phyloP scores from a whole-genome alignment of 2,797 vertebrate species.

The Sebastes alutus region DNA sequence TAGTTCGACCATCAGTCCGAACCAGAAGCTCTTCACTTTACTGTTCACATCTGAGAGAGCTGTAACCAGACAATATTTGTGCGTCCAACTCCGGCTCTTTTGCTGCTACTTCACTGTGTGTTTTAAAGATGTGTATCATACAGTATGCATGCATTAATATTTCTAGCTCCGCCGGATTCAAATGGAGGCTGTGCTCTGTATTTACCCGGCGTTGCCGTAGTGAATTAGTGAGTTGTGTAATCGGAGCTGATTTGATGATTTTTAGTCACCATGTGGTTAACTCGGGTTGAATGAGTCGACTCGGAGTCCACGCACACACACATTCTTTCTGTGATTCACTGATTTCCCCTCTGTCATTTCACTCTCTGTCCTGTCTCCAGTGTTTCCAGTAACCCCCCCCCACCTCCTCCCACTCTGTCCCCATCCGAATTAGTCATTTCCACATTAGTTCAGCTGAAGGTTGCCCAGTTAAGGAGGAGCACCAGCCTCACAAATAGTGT shows the following conservation, averaged over 20 bases:
- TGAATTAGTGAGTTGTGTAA: background rate
- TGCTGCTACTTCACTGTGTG: background rate
- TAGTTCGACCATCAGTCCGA: background rate
- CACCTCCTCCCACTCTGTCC: background rate
- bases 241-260: background rate
- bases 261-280: background rate
- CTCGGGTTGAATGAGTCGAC: background rate
- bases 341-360: background rate
- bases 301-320: background rate
- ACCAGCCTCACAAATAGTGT: background rate
- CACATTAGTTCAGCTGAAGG: background rate
- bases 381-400: constrained; percentile 42
- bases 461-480: no score
- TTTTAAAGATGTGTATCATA: background rate
- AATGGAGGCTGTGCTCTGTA: background rate
- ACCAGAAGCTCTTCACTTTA: background rate
- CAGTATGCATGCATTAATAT: background rate
- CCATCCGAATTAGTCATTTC: background rate
- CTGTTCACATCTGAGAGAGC: background rate
- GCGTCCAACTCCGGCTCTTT: background rate
- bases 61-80: background rate
- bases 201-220: background rate
- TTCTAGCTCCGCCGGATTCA: background rate
- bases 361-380: background rate
- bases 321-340: constrained; percentile 32